These are phyloP conservation scores for Esox niger DNA, from an alignment of 2,113 vertebrate genomes.

Conservation along the genomic window DNA sequence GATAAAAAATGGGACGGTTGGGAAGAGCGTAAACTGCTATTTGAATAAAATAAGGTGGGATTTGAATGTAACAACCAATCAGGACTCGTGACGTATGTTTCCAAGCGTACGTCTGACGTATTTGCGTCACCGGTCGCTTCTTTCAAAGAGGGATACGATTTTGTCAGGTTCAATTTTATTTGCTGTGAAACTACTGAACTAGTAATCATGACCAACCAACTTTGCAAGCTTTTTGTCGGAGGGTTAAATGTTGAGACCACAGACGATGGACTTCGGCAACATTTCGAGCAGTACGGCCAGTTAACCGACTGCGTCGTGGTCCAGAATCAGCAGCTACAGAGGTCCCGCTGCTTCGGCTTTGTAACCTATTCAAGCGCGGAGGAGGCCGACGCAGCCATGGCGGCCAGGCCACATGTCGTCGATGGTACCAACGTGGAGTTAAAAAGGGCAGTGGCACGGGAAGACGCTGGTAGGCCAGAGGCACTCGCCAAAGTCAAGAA, in stretches of 20 bases:
- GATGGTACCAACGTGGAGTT: constrained; percentile 87
- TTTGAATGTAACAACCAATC: constrained; percentile 46
- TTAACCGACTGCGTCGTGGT: constrained; percentile 88
- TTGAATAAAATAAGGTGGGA: neutral
- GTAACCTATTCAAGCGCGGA: constrained; percentile 85
- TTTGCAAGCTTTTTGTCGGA: constrained; percentile 87
- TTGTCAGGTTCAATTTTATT: constrained; percentile 19
- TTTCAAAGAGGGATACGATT: constrained; percentile 42
- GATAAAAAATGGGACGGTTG: too few species aligned
- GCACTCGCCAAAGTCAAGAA: constrained; percentile 88
- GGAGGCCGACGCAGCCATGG: constrained; percentile 84
- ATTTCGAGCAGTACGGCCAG: constrained; percentile 84
- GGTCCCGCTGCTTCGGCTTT: constrained; percentile 86
- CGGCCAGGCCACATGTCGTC: constrained; percentile 78
- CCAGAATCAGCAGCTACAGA: constrained; percentile 83
- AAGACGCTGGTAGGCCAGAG: constrained; percentile 83
- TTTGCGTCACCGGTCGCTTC: neutral
- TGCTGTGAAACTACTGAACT: neutral
- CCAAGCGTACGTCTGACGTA: constrained; percentile 2
- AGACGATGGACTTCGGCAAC: constrained; percentile 82
- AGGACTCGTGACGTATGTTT: constrained; percentile 28
- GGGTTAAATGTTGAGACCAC: constrained; percentile 86
- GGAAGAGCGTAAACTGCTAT: too few species aligned
- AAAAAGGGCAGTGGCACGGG: constrained; percentile 85
- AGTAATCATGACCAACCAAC: constrained; percentile 79